phyloP scores from a whole-genome alignment of 2,888 invertebrate genomes.

The Hoplodrina blanda region DNA sequence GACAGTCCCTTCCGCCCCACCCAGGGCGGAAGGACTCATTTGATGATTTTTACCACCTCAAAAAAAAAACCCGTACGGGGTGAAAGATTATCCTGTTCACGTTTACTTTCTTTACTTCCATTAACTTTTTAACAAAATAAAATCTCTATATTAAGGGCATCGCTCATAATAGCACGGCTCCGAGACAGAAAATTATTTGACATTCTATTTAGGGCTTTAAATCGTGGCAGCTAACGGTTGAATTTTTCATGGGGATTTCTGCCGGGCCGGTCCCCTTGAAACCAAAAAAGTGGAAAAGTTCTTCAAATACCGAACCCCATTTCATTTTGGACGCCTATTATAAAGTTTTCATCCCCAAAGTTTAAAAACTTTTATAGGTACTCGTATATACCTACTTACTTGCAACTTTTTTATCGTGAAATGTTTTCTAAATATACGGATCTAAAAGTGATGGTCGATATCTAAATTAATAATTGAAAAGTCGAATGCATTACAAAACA shows the following conservation, averaged over 20 bases:
- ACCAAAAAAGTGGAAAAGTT: not conserved
- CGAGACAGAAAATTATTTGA: too few species aligned
- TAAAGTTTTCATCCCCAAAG: not conserved
- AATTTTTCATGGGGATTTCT: too few species aligned
- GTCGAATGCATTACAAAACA: not conserved
- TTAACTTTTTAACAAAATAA: not conserved
- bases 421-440: not conserved
- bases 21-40: too few species aligned
- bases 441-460: too few species aligned
- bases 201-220: too few species aligned
- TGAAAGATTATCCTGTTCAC: not conserved
- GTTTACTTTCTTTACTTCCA: not conserved
- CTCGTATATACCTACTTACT: too few species aligned
- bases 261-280: too few species aligned
- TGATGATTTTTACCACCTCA: too few species aligned
- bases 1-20: too few species aligned
- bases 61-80: not conserved
- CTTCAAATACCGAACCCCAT: not conserved
- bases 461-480: too few species aligned
- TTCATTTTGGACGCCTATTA: slow-evolving; percentile 5
- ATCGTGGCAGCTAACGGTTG: too few species aligned
- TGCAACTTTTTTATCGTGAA: not conserved
- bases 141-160: not conserved
- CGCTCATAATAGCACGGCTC: too few species aligned
- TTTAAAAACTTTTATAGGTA: not conserved